Evolutionary conservation across 1,140 invertebrate genomes (phyloP).

Genomic region (Aphaenogaster floridana): DNA sequence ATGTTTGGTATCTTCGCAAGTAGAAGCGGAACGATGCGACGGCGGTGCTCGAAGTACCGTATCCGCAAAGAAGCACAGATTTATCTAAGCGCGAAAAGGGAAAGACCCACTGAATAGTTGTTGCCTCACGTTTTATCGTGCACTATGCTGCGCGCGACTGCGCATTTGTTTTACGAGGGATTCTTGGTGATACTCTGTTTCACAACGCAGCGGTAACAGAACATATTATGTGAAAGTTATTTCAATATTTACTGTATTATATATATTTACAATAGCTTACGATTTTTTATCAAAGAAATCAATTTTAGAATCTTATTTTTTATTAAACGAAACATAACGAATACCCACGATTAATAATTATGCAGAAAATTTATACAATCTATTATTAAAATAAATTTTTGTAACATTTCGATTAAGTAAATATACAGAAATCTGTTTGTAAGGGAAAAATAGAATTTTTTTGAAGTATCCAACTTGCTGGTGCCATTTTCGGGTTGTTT

Average conservation of each 20-base stretch:
- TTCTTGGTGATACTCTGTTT: neutral
- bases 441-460: neutral
- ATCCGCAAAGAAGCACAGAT: slow-evolving; percentile 20
- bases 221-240: slow-evolving; percentile 39
- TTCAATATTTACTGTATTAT: neutral
- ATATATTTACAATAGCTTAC: neutral
- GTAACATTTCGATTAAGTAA: neutral
- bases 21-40: slow-evolving; percentile 3
- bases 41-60: neutral
- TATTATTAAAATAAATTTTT: neutral
- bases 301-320: neutral
- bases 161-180: slow-evolving; percentile 35
- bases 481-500: slow-evolving; percentile 22
- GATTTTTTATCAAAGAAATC: neutral
- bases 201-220: slow-evolving; percentile 3
- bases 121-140: slow-evolving; percentile 51
- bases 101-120: slow-evolving; percentile 13
- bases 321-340: neutral
- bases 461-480: neutral
- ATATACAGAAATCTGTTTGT: neutral
- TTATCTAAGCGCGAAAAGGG: slow-evolving; percentile 39
- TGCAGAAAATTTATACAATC: neutral
- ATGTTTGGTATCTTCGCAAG: slow-evolving; percentile 7
- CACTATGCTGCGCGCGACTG: slow-evolving; percentile 34
- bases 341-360: neutral